Evolutionary conservation across 1,140 invertebrate species (phyloP).

Genomic region (Penaeus vannamei): DNA sequence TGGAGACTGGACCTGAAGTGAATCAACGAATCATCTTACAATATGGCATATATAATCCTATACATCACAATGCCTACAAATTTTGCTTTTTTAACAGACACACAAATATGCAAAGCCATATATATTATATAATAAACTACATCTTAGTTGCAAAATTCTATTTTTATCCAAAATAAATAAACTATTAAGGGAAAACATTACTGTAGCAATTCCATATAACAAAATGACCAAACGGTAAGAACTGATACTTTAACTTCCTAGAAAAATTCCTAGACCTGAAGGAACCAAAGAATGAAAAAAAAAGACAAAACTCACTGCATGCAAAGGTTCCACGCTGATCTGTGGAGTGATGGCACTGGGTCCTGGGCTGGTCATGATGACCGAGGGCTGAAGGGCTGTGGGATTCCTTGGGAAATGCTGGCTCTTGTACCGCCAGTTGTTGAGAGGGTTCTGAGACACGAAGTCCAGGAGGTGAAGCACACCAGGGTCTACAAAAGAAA

Average conservation of each 20-base stretch:
- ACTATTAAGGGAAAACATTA: too few relatives aligned
- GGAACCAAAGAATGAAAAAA: too few relatives aligned
- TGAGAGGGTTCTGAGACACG: conserved; percentile 56
- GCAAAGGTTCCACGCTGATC: conserved; percentile 1
- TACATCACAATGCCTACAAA: neutral
- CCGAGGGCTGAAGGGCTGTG: conserved; percentile 43
- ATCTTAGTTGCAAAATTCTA: too few relatives aligned
- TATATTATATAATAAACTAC: too few relatives aligned
- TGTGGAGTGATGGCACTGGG: conserved; percentile 32
- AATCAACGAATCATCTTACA: neutral
- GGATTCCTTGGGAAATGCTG: conserved; percentile 47
- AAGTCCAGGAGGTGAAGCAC: conserved; percentile 63
- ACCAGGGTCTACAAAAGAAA: conserved; percentile 55
- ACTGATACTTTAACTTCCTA: too few relatives aligned
- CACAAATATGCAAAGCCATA: neutral
- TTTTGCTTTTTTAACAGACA: neutral
- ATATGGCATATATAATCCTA: neutral
- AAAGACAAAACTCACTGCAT: neutral
- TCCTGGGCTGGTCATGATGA: conserved; percentile 47
- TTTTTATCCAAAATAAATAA: too few relatives aligned
- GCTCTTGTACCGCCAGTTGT: conserved; percentile 63
- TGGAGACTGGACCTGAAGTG: conserved; percentile 21
- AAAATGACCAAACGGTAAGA: too few relatives aligned
- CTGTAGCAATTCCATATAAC: too few relatives aligned
- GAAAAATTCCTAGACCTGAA: too few relatives aligned